Percentiles rank a stretch among this genome's conserved stretches.
These are phyloP conservation scores for Hyphantria cunea DNA, from an alignment of 1,140 invertebrate species.

Conservation along the genomic window DNA sequence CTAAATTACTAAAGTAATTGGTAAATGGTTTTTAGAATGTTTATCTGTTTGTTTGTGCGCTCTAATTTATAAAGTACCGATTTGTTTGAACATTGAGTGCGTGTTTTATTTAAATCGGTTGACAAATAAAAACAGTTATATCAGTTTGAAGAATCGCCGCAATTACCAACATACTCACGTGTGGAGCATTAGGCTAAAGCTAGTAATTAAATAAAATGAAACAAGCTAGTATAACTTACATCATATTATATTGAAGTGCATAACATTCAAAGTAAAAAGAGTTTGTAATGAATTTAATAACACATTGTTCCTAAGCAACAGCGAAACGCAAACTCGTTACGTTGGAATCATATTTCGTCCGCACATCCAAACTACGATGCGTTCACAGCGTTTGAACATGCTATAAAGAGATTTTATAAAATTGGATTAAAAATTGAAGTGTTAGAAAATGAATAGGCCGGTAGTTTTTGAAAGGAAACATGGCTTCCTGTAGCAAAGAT, in stretches of 20 bases:
- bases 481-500: constrained; percentile 14
- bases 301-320: constrained; percentile 35
- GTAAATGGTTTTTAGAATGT: too few relatives aligned
- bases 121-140: too few relatives aligned
- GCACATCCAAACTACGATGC: constrained; percentile 29
- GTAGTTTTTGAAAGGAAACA: constrained; percentile 17
- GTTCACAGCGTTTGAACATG: constrained; percentile 16
- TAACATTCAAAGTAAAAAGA: constrained; percentile 21
- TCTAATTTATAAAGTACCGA: too few relatives aligned
- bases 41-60: too few relatives aligned
- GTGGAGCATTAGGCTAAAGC: too few relatives aligned
- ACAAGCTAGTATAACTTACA: constrained; percentile 2
- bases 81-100: too few relatives aligned
- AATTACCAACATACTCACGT: too few relatives aligned
- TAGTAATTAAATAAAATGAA: too few relatives aligned
- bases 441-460: constrained; percentile 24
- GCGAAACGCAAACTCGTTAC: constrained; percentile 34
- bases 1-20: too few relatives aligned
- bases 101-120: too few relatives aligned
- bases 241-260: constrained; percentile 15
- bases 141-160: too few relatives aligned
- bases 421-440: constrained; percentile 16
- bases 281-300: constrained; percentile 36
- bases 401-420: constrained; percentile 26
- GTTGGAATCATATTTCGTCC: constrained; percentile 42